Base-by-base conservation (phyloP, 2,113 vertebrate species). In the Addax nasomaculatus region DNA sequence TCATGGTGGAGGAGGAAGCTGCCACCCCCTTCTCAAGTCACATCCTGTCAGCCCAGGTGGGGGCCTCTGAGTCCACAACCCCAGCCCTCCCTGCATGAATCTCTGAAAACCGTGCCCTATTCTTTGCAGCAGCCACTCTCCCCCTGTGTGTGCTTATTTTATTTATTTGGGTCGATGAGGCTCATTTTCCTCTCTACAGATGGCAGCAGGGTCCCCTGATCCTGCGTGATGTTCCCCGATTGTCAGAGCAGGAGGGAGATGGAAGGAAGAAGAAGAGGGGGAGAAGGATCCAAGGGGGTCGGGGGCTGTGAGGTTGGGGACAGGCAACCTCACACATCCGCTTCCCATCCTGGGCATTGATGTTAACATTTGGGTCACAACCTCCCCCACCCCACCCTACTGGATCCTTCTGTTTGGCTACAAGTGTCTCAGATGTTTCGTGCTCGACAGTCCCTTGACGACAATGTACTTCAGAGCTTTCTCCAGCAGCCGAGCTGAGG, bases 111-210 rank as follows among this genome's bases (percentile, higher is more conserved):
- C 0, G 0, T 6, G 25, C 53, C 23, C 91, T 64, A 73, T 39
- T 85, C 80, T 93, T 55, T 36, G 39, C 15, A 76, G 81, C 21
- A 1, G 10, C 45, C 2, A 0, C 58, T 49, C 64, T 45, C 76
- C 67, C 39, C 29, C 78, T 21, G 80, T 0, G 5, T 55, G 73
- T 36, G 73, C 58, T 88, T 88, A 49, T 96, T 97, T 88, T 97
- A 89, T 94, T 95, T 97, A 96, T 98, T 95, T 96, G 96, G 94
- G 97, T 96, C 29, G 21, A 89, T 78, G 95, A 97, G 96, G 78
- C 88, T 95, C 78, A 17, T 97, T 96, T 96, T 98, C 95, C 70
- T 97, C 94, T 96, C 95, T 96, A 25, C 92, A 94, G 90, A 96
- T 64, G 93, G 95, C 95, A 85, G 80, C 76, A 90, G 95, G 96